Base-by-base conservation (phyloP, 2,888 invertebrate species). In the Baccha elongata region DNA sequence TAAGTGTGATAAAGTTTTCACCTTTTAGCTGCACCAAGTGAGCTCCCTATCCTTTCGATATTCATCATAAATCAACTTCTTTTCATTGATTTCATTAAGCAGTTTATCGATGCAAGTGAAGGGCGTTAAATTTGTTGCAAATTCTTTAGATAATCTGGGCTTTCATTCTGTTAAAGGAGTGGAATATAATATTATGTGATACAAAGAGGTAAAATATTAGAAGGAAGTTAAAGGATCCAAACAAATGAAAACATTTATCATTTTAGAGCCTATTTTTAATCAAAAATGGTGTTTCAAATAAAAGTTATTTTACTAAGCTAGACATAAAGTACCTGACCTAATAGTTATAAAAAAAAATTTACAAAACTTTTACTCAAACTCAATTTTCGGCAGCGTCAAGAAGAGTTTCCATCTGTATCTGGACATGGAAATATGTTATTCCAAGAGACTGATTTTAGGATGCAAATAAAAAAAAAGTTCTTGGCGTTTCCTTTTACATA, bases 401-500 rank as follows among this genome's bases (percentile, higher is more conserved):
- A 64, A 15, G 58, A 69, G 55, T 74, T 69, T 64, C n/a, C 13
- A 42, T 52, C 11, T 37, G 13, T 40, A 69, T 50, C 80, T 60
- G 55, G 40, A 69, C 58, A 80, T 65, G 69, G 42, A 69, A 74
- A 79, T 79, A 44, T 60, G 60, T 26, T 40, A 62, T 79, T 79
- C 67, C 72, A 35, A 50, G 35, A 17, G 64, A 65, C 50, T 78
- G 58, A 50, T 40, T 58, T 11, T 19, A 44, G 21, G n/a, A 2
- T 17, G 52, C 8, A 40, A 42, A 37, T 15, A 29, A 50, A 35
- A 11, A 29, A 40, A 50, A 13, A 11, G 6, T 23, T 48, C 26
- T 21, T 15, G 40, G 35, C 50, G 23, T 10, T 53, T 52, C 8
- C 5, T 62, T 52, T 52, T 53, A 19, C 17, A 46, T 53, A 37